Evolutionary conservation across 2,888 invertebrate genomes (phyloP).

Genomic region (Drosophila mercatorum): DNA sequence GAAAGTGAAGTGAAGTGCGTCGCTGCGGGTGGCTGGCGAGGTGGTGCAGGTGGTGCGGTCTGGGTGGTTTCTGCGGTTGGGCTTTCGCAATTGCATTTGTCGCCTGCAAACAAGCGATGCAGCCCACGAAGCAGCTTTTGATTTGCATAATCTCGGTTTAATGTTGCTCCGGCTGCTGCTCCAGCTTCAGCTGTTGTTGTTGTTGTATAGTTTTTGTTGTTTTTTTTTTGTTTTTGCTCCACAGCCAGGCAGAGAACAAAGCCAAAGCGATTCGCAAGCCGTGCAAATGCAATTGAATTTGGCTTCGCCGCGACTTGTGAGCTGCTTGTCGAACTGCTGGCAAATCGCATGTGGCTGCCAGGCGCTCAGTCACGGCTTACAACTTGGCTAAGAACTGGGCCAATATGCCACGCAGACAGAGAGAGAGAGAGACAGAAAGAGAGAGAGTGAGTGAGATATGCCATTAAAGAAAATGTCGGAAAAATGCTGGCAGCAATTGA

Average conservation of each 20-base stretch:
- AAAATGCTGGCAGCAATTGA: slow-evolving; percentile 27
- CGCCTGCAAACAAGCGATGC: slow-evolving; percentile 35
- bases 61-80: slow-evolving; percentile 12
- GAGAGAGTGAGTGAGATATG: background rate
- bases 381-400: slow-evolving; percentile 37
- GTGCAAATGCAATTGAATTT: slow-evolving; percentile 53
- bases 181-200: slow-evolving; percentile 3
- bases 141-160: slow-evolving; percentile 63
- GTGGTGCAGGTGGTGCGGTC: background rate
- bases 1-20: slow-evolving; percentile 32
- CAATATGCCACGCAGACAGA: slow-evolving; percentile 1
- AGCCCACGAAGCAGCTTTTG: slow-evolving; percentile 48
- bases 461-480: slow-evolving; percentile 27
- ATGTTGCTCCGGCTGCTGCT: slow-evolving; percentile 24
- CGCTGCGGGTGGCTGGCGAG: background rate
- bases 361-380: slow-evolving; percentile 47
- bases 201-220: slow-evolving; percentile 4
- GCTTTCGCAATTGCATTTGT: slow-evolving; percentile 34
- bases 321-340: slow-evolving; percentile 27
- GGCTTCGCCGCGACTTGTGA: slow-evolving; percentile 31
- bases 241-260: slow-evolving; percentile 6
- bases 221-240: slow-evolving; percentile 11
- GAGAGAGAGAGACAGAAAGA: background rate
- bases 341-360: slow-evolving; percentile 50
- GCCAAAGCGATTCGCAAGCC: slow-evolving; percentile 11